Evolutionary conservation across 2,797 vertebrate genomes (phyloP), one percentile per base, ranked within the genome.

Genomic region (Sarcoramphus papa): DNA sequence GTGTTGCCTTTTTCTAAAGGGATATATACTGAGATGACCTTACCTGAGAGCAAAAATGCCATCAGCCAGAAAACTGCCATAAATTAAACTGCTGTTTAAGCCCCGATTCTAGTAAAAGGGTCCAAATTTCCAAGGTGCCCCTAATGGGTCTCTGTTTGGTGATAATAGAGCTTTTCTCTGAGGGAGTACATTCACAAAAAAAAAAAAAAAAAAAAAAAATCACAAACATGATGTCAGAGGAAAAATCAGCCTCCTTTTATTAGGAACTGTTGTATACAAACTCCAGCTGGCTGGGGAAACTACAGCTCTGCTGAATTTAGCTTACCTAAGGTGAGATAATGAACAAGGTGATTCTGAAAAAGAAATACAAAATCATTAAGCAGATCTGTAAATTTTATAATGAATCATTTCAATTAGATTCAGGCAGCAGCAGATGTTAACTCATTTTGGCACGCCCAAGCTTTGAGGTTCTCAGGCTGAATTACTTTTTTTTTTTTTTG

Each of bases 391-490:
- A 96, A 97, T 96, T 94, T 98, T 97, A 95, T 97, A 98, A 97
- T 97, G 96, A 98, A 98, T 98, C 96, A 97, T 98, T 98, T 97
- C 97, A 97, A 96, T 98, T 97, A 97, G 97, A 97, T 97, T 97
- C 96, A 96, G 95, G 97, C 95, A 97, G 97, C 90, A 94, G 96
- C 97, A 98, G 97, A 97, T 97, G 97, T 95, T 97, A 97, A 97
- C 96, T 98, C 95, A 95, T 97, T 96, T 96, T 96, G 97, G 97
- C 97, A 97, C 43, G 40, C 95, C 96, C 88, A 89, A 89, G 96
- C 96, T 95, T 93, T 93, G 93, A 97, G 97, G 85, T 89, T 97
- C 94, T 96, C 45, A 80, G 91, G 83, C 96, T 96, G 92, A 96
- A 95, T 93, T 85, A 65, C 68, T 57, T 72, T 76, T 88, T 92